A percentile compares a stretch with the other conserved stretches of the same genome.
phyloP scores from a whole-genome alignment of 2,888 invertebrate species.

The Rhimphoctona megacephalus region DNA sequence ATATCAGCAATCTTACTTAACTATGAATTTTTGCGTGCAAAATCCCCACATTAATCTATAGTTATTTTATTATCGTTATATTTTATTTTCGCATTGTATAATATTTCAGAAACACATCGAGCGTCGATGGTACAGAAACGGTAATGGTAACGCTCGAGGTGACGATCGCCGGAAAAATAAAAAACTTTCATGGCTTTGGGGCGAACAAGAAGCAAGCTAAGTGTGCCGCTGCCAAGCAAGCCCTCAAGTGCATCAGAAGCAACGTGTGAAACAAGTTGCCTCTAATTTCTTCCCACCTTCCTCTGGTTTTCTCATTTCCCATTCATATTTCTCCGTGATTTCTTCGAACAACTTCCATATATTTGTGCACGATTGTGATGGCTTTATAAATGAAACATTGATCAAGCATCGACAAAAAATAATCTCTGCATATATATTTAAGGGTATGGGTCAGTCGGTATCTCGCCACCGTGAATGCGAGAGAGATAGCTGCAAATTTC shows the following conservation, averaged over 20 bases:
- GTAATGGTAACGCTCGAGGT: conserved; percentile 89
- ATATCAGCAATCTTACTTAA: too few relatives aligned
- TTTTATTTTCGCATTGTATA: conserved; percentile 18
- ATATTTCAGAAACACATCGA: conserved; percentile 75
- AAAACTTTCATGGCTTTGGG: conserved; percentile 90
- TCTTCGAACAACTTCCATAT: too few relatives aligned
- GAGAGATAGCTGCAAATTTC: too few relatives aligned
- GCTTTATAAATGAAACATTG: too few relatives aligned
- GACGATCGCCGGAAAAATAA: conserved; percentile 86
- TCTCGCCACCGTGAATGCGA: too few relatives aligned
- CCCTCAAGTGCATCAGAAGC: conserved; percentile 85
- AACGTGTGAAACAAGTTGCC: conserved; percentile 61
- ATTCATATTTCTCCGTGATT: not conserved
- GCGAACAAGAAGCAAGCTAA: conserved; percentile 90
- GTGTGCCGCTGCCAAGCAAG: conserved; percentile 92
- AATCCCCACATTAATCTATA: too few relatives aligned
- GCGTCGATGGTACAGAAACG: conserved; percentile 72
- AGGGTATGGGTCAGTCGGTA: too few relatives aligned
- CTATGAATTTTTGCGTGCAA: too few relatives aligned
- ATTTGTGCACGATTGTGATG: too few relatives aligned
- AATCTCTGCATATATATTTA: too few relatives aligned
- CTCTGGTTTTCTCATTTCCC: not conserved
- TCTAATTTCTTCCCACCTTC: not conserved
- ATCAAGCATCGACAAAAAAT: too few relatives aligned
- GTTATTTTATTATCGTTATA: conserved; percentile 4